Base-by-base conservation (phyloP, 2,113 vertebrate genomes). In the Oreochromis spilurus region DNA sequence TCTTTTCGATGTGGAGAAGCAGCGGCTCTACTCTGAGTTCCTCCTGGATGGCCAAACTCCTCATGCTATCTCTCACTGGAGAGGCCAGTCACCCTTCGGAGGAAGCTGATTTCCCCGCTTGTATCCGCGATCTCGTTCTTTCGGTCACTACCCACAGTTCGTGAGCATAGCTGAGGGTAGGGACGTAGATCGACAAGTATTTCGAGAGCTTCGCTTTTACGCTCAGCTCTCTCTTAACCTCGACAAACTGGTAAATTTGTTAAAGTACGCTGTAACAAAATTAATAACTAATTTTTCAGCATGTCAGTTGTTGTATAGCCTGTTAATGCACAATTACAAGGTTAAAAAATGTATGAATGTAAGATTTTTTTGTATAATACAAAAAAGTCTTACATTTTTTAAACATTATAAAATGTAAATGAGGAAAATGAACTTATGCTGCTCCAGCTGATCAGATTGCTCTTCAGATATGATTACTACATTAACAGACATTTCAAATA, bases 1-100 rank as follows among this genome's bases (percentile, higher is more conserved):
- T 60, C 57, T 8, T 17, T 60, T 17, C 8, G 8, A 60, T 17
- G 57, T 60, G 1, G 57, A 60, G 57, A 4, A 60, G 14, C 29
- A 60, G 0, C 0, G 1, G 29, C 29, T 60, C 1, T 34, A 0
- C 57, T 60, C 0, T 34, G 8, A 34, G 29, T 10, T 14, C 29
- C 29, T 60, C 5, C 57, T 60, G 8, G 57, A 60, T 60, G 55
- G 26, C 26, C 26, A 17, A 58, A 58, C 26, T 31, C 1, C 29
- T 60, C 14, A 2, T 14, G 17, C 7, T 26, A 26, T 26, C 14
- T 31, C 26, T 60, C 57, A 1, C 29, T 60, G 57, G 57, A 58
- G 55, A 58, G 26, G 57, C 57, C 29, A 60, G 0, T 34, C 16
- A 19, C 1, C 14, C 29, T 60, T 60, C 3, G 1, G 57, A 10